Base-by-base conservation (phyloP, 2,888 invertebrate genomes). In the Chorisops tibialis region DNA sequence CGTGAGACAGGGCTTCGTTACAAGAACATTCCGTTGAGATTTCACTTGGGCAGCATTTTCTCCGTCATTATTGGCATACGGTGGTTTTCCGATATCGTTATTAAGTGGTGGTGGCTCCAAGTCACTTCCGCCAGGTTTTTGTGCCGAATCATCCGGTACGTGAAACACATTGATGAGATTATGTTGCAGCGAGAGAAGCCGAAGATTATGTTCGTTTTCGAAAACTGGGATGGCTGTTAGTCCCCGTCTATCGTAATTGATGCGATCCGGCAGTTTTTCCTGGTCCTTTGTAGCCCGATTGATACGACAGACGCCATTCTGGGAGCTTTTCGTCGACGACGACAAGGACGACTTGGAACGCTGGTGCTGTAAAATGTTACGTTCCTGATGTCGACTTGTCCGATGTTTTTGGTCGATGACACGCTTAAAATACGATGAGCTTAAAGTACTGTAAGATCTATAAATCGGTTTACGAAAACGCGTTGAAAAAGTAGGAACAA, bases 161-260 rank as follows among this genome's bases (percentile, higher is more conserved):
- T 78, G 76, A 60, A 79, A 77, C 7, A 75, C 73, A 69, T 80
- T 88, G 65, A 96, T 88, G 71, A 92, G 83, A 81, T 96, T 96
- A 79, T 96, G 95, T 75, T 96, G 96, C 64, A 96, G 82, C 48
- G 96, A 96, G 67, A 96, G 80, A 65, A 96, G 81, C 60, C 93
- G 83, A 62, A 95, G 80, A 67, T 87, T 87, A 18, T 88, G 85
- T 73, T 93, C 93, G 58, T 88, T 89, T 65, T 91, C 87, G 69
- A 95, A 86, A 30, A 76, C 73, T 0, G 95, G 95, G 71, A 94
- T 87, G 21, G 86, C 83, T n/a, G 89, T 88, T 59, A 95, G 79
- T 30, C 93, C 93, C 61, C 90, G 81, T 71, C 91, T 83, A 77
- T 96, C 95, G 61, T 95, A 83, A 72, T 91, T 91, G 71, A 96